These are phyloP conservation scores for Marmota flaviventris DNA, from an alignment of 2,113 vertebrate species.

Conservation along the genomic window DNA sequence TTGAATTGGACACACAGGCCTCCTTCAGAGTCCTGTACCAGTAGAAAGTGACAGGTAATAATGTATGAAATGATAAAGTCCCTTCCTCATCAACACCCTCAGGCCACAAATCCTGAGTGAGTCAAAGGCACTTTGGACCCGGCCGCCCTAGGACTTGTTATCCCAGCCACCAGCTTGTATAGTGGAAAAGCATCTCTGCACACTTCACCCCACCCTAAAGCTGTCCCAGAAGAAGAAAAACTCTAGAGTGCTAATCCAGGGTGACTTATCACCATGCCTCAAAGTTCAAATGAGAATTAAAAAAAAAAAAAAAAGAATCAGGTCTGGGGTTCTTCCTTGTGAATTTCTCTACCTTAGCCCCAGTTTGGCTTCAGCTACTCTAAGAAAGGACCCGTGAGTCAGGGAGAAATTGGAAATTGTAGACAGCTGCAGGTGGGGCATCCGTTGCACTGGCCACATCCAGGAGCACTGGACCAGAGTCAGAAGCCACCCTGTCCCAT, in stretches of 20 bases:
- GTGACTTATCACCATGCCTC: neutral
- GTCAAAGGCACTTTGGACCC: neutral
- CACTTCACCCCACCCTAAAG: neutral
- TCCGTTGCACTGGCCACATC: fast-evolving
- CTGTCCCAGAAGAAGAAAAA: neutral
- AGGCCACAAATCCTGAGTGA: neutral
- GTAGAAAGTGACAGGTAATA: neutral
- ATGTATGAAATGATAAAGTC: fast-evolving
- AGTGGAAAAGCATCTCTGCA: too few relatives aligned
- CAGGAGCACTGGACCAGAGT: fast-evolving
- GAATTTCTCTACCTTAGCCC: neutral
- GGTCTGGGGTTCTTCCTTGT: neutral
- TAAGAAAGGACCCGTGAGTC: neutral
- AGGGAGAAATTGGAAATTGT: neutral
- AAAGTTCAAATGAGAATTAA: neutral
- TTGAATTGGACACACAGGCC: fast-evolving
- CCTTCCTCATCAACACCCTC: neutral
- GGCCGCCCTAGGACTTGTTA: neutral
- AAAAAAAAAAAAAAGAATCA: too few relatives aligned
- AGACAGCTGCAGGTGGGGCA: fast-evolving
- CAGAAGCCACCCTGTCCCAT: neutral
- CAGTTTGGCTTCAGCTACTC: neutral
- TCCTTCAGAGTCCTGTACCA: neutral
- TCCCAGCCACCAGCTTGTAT: neutral
- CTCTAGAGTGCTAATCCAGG: neutral